These are phyloP conservation scores for Seira sanloemensis DNA, from an alignment of 2,888 invertebrate species.

Conservation along the genomic window DNA sequence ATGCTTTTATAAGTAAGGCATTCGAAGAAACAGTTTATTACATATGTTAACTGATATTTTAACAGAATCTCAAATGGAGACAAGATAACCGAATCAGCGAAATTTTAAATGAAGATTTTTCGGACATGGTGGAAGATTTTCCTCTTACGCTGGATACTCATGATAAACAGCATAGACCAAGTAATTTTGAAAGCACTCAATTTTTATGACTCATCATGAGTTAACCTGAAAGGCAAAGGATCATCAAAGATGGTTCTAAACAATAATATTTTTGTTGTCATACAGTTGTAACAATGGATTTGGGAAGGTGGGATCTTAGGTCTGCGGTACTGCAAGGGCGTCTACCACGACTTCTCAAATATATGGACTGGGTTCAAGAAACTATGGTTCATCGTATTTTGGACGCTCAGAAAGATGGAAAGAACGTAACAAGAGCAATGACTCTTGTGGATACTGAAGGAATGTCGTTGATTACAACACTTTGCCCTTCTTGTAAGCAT, in stretches of 20 bases:
- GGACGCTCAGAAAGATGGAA: constrained; percentile 25
- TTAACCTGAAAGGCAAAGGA: too few species aligned
- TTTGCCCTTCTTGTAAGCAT: constrained; percentile 29
- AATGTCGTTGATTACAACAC: constrained; percentile 12
- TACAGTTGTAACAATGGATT: constrained; percentile 23
- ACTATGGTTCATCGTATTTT: constrained; percentile 18
- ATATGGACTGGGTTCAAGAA: constrained; percentile 27
- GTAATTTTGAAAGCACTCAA: constrained; percentile 25
- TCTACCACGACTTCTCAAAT: constrained; percentile 19
- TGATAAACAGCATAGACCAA: constrained; percentile 40
- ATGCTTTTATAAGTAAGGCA: too few species aligned
- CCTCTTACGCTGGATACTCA: background rate
- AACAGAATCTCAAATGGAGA: constrained; percentile 38
- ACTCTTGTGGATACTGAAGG: constrained; percentile 33
- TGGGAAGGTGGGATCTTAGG: constrained; percentile 37
- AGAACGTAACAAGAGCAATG: constrained; percentile 23
- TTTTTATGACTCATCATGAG: too few species aligned
- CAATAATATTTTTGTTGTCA: background rate
- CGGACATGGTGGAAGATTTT: constrained; percentile 32
- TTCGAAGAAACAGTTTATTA: too few species aligned
- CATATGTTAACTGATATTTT: too few species aligned
- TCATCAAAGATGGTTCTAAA: too few species aligned
- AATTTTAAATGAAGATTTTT: constrained; percentile 30
- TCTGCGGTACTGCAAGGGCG: constrained; percentile 17
- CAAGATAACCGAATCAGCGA: constrained; percentile 19